These are phyloP conservation scores for Cherax destructor DNA, from an alignment of 1,140 invertebrate genomes.

Conservation along the genomic window DNA sequence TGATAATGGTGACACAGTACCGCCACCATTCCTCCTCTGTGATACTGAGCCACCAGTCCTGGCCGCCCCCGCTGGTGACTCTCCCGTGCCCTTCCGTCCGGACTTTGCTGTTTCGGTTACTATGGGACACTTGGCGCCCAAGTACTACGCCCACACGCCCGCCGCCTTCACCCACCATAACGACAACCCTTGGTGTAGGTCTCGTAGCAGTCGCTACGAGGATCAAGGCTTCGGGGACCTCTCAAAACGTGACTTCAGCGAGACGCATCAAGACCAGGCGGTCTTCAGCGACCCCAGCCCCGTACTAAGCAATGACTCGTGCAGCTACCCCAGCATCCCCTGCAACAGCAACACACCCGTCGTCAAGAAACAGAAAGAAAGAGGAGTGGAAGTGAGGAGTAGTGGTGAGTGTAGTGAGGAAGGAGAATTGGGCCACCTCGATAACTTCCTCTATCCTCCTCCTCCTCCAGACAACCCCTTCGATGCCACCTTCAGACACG, in stretches of 20 bases:
- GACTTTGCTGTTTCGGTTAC: conserved; percentile 28
- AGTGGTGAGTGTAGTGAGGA: conserved; percentile 18
- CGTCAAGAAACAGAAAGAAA: not conserved
- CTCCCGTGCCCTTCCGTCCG: conserved; percentile 56
- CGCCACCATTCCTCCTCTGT: conserved; percentile 21
- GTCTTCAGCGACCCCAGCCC: conserved; percentile 34
- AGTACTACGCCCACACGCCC: not conserved
- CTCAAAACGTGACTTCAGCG: conserved; percentile 20
- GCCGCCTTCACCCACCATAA: conserved; percentile 11
- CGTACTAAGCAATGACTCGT: not conserved
- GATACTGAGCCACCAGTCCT: conserved; percentile 21
- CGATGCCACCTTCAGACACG: conserved; percentile 40
- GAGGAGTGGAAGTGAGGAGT: not conserved
- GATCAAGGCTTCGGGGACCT: conserved; percentile 50
- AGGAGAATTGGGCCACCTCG: not conserved
- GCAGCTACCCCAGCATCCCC: not conserved
- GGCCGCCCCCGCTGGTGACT: conserved; percentile 28
- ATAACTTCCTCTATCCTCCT: conserved; percentile 46
- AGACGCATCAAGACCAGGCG: conserved; percentile 15
- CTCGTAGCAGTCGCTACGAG: conserved; percentile 36
- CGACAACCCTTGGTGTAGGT: not conserved
- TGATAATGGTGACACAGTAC: conserved; percentile 11
- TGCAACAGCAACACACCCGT: not conserved
- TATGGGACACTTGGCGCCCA: conserved; percentile 4
- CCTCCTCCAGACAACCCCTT: conserved; percentile 22